phyloP scores from a whole-genome alignment of 2,113 vertebrate genomes.

The Microcebus murinus region DNA sequence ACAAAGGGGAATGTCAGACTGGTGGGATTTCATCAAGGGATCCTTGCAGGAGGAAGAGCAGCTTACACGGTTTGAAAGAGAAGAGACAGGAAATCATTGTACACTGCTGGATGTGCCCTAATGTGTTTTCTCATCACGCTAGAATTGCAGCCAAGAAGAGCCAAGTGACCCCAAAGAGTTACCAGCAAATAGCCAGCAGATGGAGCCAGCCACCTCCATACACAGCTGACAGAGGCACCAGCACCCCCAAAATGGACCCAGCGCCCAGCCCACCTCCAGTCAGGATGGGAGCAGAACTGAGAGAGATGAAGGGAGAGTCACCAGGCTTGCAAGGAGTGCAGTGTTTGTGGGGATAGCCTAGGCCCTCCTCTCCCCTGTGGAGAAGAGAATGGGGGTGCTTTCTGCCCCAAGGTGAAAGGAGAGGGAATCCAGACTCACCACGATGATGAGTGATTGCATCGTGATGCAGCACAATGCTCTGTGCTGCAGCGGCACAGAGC shows the following conservation, averaged over 20 bases:
- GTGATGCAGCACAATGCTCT: too few species aligned
- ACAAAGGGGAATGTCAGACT: neutral
- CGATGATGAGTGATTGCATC: too few species aligned
- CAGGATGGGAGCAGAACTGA: neutral
- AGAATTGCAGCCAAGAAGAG: neutral
- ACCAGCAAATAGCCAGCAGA: conserved; percentile 47
- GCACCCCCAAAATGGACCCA: neutral
- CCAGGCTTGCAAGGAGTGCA: neutral
- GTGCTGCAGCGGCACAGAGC: neutral
- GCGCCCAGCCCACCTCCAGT: neutral
- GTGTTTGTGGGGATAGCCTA: neutral
- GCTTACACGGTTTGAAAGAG: neutral
- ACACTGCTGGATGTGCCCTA: neutral
- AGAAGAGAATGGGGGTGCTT: neutral
- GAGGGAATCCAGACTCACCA: neutral
- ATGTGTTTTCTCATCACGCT: neutral
- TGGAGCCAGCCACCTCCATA: conserved; percentile 44
- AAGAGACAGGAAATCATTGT: neutral
- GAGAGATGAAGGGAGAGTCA: neutral
- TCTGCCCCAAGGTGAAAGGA: neutral
- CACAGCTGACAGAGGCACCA: neutral
- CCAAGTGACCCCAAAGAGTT: neutral
- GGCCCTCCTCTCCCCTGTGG: neutral
- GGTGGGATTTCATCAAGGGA: neutral
- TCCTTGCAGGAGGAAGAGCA: neutral